phyloP scores from a whole-genome alignment of 1,140 invertebrate genomes.

The Triops longicaudatus region DNA sequence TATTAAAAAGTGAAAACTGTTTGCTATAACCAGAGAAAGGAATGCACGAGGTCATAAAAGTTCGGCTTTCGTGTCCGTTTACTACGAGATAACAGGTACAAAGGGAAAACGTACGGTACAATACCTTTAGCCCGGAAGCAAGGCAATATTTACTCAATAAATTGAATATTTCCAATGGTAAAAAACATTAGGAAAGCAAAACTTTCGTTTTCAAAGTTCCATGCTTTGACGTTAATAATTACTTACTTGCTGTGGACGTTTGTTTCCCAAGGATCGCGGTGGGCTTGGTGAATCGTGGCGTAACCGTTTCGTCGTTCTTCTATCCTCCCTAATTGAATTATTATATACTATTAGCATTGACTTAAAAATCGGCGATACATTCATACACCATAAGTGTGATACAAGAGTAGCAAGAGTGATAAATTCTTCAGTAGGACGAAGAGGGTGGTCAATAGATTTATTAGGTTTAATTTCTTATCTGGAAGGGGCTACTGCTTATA shows the following conservation, averaged over 20 bases:
- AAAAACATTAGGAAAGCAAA: not conserved
- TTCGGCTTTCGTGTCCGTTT: not conserved
- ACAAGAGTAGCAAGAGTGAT: too few species aligned
- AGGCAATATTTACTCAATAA: constrained; percentile 6
- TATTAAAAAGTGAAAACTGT: too few species aligned
- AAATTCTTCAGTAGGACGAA: too few species aligned
- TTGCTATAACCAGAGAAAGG: too few species aligned
- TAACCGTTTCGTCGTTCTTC: not conserved
- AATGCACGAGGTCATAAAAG: not conserved
- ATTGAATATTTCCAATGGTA: not conserved
- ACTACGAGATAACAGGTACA: not conserved
- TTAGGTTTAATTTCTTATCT: too few species aligned
- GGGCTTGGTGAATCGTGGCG: not conserved
- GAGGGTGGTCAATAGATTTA: too few species aligned
- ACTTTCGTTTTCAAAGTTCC: not conserved
- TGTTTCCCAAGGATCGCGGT: not conserved
- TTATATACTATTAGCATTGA: not conserved
- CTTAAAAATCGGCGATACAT: too few species aligned
- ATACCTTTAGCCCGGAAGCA: not conserved
- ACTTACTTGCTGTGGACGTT: not conserved
- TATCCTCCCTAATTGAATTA: not conserved
- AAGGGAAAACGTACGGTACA: not conserved
- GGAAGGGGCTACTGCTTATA: too few species aligned
- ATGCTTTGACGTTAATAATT: not conserved
- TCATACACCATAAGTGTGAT: too few species aligned